Percentiles rank a stretch among this genome's conserved stretches.
Conservation (phyloP, 2,888 invertebrate species). For the Harmothoe impar region DNA sequence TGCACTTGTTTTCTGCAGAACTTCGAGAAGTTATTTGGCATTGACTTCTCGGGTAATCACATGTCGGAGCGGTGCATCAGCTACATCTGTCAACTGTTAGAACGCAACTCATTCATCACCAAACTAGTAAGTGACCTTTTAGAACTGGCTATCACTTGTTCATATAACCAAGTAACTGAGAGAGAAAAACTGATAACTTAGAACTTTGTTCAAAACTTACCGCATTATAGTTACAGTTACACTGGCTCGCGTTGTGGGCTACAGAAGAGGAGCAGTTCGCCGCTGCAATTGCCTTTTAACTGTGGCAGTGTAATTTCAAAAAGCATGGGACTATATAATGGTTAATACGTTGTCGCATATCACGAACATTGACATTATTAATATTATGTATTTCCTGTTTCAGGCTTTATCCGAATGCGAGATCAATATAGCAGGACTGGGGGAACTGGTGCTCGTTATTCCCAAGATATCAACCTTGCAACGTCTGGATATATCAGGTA, state of each 20-base stretch:
- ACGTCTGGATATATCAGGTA: conserved; percentile 30
- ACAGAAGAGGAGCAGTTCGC: too few species aligned
- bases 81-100: conserved; percentile 53
- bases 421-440: background rate
- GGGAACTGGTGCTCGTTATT: background rate
- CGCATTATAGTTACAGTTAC: too few species aligned
- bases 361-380: too few species aligned
- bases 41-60: conserved; percentile 19
- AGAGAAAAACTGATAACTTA: too few species aligned
- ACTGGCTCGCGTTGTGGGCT: too few species aligned
- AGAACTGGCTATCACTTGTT: too few species aligned
- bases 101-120: conserved; percentile 22
- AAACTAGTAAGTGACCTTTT: conserved; percentile 18
- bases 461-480: conserved; percentile 6
- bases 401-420: conserved; percentile 34
- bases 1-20: background rate
- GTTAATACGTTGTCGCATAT: too few species aligned
- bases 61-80: background rate
- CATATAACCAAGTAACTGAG: too few species aligned
- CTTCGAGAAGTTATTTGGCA: conserved; percentile 10
- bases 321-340: too few species aligned
- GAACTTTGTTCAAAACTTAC: too few species aligned
- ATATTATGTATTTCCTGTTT: background rate
- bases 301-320: too few species aligned
- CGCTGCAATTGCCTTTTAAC: too few species aligned